These are phyloP conservation scores for Perithous albicinctus DNA, from an alignment of 2,888 invertebrate species.

Conservation along the genomic window DNA sequence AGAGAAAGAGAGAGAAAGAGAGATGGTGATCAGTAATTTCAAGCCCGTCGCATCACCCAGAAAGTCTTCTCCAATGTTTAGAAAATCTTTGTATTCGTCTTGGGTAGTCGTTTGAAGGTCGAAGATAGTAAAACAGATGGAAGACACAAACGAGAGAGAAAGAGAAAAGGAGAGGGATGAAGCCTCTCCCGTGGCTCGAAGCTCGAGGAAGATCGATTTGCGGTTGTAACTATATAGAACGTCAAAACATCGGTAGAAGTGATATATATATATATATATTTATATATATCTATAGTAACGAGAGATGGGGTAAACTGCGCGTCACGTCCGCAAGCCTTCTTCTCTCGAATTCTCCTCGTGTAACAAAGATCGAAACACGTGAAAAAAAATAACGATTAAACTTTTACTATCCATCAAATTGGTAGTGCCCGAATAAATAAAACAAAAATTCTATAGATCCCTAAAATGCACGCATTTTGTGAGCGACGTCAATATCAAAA, in stretches of 20 bases:
- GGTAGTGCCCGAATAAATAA: too few relatives aligned
- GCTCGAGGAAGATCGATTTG: conserved; percentile 60
- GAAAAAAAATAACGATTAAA: too few relatives aligned
- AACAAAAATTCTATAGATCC: too few relatives aligned
- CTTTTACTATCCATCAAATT: neutral
- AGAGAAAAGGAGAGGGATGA: conserved; percentile 43
- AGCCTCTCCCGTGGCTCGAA: conserved; percentile 57
- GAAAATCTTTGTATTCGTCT: conserved; percentile 44
- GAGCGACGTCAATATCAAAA: too few relatives aligned
- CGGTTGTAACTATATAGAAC: conserved; percentile 41
- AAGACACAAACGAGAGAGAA: conserved; percentile 27
- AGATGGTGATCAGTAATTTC: neutral
- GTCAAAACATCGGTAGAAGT: conserved; percentile 49
- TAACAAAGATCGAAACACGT: too few relatives aligned
- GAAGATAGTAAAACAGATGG: conserved; percentile 25
- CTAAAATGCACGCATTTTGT: too few relatives aligned
- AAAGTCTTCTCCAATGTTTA: conserved; percentile 14
- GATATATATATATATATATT: conserved; percentile 1
- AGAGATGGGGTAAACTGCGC: conserved; percentile 38
- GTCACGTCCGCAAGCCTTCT: neutral
- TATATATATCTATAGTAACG: neutral
- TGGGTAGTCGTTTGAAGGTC: conserved; percentile 35
- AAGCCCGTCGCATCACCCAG: neutral
- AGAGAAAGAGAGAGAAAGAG: too few relatives aligned
- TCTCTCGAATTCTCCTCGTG: neutral